Percentiles rank a stretch among this genome's conserved stretches.
phyloP scores from a whole-genome alignment of 2,113 vertebrate species.

The Cyanistes caeruleus region DNA sequence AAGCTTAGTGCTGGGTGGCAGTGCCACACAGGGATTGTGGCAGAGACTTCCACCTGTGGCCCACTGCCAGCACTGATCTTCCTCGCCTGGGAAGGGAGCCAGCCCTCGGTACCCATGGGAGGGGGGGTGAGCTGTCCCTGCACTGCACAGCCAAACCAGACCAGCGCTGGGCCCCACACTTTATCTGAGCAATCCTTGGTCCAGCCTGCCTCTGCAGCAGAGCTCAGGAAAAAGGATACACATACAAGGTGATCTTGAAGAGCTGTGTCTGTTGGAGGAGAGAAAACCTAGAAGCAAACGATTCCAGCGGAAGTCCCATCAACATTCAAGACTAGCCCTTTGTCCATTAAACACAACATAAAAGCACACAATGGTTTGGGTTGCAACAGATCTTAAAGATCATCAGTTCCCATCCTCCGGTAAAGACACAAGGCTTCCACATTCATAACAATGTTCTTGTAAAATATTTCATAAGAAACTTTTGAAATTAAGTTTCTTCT shows the following conservation, averaged over 20 bases:
- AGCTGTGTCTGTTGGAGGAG: background rate
- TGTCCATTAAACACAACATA: background rate
- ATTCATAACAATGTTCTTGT: fast-evolving
- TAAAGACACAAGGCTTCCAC: background rate
- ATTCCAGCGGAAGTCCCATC: background rate
- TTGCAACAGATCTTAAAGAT: background rate
- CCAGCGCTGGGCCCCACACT: fast-evolving
- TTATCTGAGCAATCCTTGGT: background rate
- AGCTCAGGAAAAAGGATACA: background rate
- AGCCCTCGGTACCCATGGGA: background rate
- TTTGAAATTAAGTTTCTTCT: background rate
- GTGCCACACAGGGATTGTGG: background rate
- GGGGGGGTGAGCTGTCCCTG: background rate
- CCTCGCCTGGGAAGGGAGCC: background rate
- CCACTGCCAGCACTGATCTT: fast-evolving
- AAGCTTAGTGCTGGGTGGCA: background rate
- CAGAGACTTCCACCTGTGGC: background rate
- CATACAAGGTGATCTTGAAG: background rate
- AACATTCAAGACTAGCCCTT: background rate
- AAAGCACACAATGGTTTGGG: background rate
- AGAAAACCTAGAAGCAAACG: background rate
- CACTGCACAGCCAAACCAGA: background rate
- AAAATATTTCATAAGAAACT: background rate
- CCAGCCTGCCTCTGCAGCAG: background rate
- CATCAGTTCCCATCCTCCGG: background rate